Evolutionary conservation across 2,888 invertebrate species (phyloP).

Genomic region (Caradrina clavipalpis): DNA sequence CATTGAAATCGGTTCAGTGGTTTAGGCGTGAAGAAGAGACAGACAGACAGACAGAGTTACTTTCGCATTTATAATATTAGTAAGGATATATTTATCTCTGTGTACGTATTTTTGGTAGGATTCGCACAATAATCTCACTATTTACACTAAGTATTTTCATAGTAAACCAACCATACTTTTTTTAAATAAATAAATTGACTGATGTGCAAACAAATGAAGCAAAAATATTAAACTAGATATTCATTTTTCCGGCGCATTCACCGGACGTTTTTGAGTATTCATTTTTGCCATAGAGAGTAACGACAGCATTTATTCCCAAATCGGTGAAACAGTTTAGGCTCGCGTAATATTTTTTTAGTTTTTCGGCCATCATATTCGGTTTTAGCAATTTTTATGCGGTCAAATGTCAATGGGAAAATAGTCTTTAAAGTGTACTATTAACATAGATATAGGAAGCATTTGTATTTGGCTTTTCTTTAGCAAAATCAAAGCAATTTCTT

Average conservation of each 20-base stretch:
- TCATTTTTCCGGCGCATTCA: constrained; percentile 4
- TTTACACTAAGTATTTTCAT: neutral
- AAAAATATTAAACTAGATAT: constrained; percentile 2
- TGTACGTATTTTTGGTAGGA: neutral
- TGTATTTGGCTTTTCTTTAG: neutral
- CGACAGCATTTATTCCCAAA: constrained; percentile 40
- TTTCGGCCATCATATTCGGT: constrained; percentile 18
- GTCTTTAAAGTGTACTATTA: neutral
- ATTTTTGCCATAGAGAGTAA: constrained; percentile 34
- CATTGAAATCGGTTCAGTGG: no score
- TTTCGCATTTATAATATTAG: neutral
- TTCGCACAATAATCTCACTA: neutral
- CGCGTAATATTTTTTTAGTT: constrained; percentile 27
- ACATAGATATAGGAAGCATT: neutral
- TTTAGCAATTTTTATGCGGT: constrained; percentile 12
- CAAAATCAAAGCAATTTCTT: neutral
- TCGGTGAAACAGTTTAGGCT: constrained; percentile 36
- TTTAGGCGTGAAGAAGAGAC: no score
- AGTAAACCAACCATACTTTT: neutral
- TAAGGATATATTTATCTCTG: neutral
- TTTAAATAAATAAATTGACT: neutral
- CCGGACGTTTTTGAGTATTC: constrained; percentile 18
- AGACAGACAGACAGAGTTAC: no score
- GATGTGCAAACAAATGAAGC: neutral
- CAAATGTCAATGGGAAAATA: neutral